A percentile compares a stretch with the other conserved stretches of the same genome.
Conservation (phyloP, 2,797 vertebrate genomes). For the Aselliscus stoliczkanus region DNA sequence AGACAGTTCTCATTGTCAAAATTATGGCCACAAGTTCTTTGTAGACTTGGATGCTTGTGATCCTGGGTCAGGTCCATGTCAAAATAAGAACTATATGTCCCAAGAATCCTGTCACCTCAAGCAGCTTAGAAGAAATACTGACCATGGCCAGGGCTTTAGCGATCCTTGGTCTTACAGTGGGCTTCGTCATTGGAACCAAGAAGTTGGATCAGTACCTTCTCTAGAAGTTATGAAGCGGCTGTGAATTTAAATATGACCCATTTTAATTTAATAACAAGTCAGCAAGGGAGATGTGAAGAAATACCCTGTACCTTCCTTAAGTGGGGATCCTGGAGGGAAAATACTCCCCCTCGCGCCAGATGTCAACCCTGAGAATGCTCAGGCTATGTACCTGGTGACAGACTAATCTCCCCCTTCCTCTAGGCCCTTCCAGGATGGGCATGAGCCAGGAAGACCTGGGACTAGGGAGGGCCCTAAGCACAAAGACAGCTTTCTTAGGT, state of each 20-base stretch:
- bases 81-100: not conserved
- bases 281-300: not conserved
- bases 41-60: not conserved
- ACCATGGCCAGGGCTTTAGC: not conserved
- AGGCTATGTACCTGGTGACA: not conserved
- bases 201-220: not conserved
- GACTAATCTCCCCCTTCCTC: not conserved
- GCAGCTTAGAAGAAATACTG: not conserved
- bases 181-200: not conserved
- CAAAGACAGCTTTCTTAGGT: not conserved
- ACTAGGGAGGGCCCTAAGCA: too few species aligned
- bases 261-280: not conserved
- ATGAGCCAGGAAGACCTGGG: fast-evolving
- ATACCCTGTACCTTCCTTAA: not conserved
- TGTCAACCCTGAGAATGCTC: not conserved
- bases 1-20: not conserved
- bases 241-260: not conserved
- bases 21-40: not conserved
- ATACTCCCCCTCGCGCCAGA: too few species aligned
- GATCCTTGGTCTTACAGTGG: not conserved
- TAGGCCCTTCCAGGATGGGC: not conserved
- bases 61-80: not conserved
- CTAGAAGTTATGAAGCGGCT: not conserved
- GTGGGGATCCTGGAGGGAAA: not conserved
- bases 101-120: not conserved